phyloP scores from a whole-genome alignment of 2,797 vertebrate species.

The Micropoecilia bifurca region DNA sequence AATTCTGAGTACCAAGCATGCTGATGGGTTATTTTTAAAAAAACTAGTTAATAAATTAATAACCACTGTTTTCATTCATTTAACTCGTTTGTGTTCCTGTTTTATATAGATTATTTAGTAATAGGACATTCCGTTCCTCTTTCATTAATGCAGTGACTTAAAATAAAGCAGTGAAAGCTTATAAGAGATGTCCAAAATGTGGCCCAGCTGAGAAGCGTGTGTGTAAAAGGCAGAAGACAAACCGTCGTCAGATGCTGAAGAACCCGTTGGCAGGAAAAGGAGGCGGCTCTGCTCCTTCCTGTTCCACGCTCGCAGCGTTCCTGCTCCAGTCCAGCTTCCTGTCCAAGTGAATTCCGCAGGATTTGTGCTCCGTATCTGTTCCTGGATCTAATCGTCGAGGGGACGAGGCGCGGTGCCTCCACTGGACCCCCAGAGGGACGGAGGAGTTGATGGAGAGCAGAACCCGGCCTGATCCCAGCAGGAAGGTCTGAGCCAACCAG shows the following conservation, averaged over 20 bases:
- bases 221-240: not conserved
- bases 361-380: constrained; percentile 2
- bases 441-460: not conserved
- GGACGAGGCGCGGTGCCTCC: constrained; percentile 3
- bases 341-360: constrained; percentile 9
- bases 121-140: not conserved
- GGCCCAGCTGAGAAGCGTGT: not conserved
- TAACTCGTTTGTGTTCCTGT: not conserved
- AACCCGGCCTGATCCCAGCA: too few relatives aligned
- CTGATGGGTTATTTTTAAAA: not conserved
- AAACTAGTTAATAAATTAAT: not conserved
- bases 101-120: not conserved
- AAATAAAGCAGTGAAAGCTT: not conserved
- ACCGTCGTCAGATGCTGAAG: not conserved
- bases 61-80: not conserved
- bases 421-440: not conserved
- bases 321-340: constrained; percentile 4
- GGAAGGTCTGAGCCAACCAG: not conserved
- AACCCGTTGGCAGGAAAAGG: constrained; percentile 18
- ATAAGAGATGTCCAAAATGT: too few relatives aligned
- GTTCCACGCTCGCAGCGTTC: not conserved
- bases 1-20: not conserved
- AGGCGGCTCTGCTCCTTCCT: constrained; percentile 5
- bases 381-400: constrained; percentile 3
- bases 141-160: not conserved